Conservation (phyloP, 2,797 vertebrate species). For the Sebastes minor region DNA sequence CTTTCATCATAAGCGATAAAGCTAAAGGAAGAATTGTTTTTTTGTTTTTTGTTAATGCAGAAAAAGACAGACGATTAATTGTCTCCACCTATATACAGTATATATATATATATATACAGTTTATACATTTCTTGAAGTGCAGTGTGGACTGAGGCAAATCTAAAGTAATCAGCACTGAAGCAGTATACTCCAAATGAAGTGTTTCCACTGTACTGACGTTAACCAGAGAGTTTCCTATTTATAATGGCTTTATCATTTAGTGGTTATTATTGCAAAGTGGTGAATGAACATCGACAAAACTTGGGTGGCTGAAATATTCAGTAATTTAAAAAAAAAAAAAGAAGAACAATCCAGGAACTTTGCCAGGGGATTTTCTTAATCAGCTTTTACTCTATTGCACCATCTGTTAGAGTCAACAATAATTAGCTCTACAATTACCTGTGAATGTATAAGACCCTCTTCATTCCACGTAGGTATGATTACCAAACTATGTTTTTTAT, state of each 20-base stretch:
- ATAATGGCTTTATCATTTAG: constrained; percentile 39
- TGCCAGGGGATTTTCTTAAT: constrained; percentile 61
- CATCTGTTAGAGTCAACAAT: constrained; percentile 63
- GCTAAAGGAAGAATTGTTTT: constrained; percentile 35
- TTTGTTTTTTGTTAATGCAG: constrained; percentile 24
- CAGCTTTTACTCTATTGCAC: constrained; percentile 51
- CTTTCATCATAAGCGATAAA: constrained; percentile 56
- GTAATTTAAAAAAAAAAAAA: constrained; percentile 33
- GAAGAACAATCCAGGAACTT: constrained; percentile 43
- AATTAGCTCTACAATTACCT: constrained; percentile 60
- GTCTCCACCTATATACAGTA: background rate
- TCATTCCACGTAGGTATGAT: constrained; percentile 13
- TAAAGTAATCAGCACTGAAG: constrained; percentile 4
- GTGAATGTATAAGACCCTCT: constrained; percentile 24
- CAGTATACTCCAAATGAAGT: background rate
- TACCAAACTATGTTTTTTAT: background rate
- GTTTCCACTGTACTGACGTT: background rate
- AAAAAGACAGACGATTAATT: constrained; percentile 41
- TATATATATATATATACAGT: background rate
- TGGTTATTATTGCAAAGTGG: constrained; percentile 27
- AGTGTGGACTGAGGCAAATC: background rate
- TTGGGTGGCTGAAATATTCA: constrained; percentile 31
- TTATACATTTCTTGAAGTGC: background rate
- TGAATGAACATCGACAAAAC: constrained; percentile 26
- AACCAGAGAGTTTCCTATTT: constrained; percentile 27